Conservation (phyloP, 2,888 invertebrate species). For the Cataglyphis altisquamis region DNA sequence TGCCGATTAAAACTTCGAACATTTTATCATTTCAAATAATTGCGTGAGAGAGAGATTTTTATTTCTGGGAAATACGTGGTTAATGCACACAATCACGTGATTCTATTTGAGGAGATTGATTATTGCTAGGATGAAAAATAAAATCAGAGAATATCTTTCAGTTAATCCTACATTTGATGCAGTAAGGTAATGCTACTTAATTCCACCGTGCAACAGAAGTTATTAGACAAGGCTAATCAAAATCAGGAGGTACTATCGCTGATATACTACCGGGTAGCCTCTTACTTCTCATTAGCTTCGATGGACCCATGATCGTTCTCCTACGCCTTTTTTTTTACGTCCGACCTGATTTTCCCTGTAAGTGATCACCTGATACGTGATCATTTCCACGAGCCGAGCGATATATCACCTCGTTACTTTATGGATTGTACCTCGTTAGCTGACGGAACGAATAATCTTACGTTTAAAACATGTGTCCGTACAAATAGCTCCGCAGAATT, state of each 20-base stretch:
- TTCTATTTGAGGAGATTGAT: slow-evolving; percentile 36
- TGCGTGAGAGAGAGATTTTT: neutral
- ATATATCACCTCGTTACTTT: slow-evolving; percentile 46
- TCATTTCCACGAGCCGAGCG: slow-evolving; percentile 27
- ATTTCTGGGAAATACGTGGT: neutral
- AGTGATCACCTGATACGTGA: slow-evolving; percentile 47
- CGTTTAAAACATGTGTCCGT: slow-evolving; percentile 14
- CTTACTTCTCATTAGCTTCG: slow-evolving; percentile 41
- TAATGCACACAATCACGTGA: neutral
- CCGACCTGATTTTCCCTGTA: slow-evolving; percentile 41
- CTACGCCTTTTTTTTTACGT: slow-evolving; percentile 25
- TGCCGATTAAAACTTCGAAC: neutral
- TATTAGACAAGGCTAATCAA: slow-evolving; percentile 34
- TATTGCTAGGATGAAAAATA: slow-evolving; percentile 16
- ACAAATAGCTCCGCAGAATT: slow-evolving; percentile 30
- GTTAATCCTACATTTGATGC: slow-evolving; percentile 3
- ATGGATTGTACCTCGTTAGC: slow-evolving; percentile 46
- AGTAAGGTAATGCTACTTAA: neutral
- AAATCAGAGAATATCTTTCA: slow-evolving; percentile 10
- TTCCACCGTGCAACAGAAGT: slow-evolving; percentile 24
- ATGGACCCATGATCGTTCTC: neutral
- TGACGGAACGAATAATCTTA: slow-evolving; percentile 48
- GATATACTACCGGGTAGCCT: slow-evolving; percentile 36
- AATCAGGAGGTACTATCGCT: slow-evolving; percentile 12
- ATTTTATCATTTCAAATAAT: neutral